Evolutionary conservation across 2,797 vertebrate genomes (phyloP).

Genomic region (Phyllotis vaccarum): DNA sequence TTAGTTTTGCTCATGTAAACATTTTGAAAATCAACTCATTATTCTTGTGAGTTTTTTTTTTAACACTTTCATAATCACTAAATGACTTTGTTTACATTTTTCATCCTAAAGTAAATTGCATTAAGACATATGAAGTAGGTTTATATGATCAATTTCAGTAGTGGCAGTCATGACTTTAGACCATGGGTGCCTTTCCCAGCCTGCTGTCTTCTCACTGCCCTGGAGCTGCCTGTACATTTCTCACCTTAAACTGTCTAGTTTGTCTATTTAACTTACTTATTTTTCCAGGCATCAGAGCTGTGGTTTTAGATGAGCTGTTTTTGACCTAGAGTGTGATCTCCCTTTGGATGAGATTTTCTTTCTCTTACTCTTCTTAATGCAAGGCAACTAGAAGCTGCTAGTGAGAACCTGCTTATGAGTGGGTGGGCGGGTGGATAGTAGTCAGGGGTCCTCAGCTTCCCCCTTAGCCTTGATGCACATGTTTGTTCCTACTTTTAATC

Average conservation of each 20-base stretch:
- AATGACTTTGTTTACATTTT: slow-evolving; percentile 45
- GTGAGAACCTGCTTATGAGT: neutral
- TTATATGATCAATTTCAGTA: slow-evolving; percentile 20
- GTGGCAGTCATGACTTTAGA: neutral
- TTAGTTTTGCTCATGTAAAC: slow-evolving; percentile 73
- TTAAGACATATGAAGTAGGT: neutral
- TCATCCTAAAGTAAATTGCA: slow-evolving; percentile 43
- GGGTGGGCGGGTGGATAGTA: neutral
- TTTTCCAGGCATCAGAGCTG: neutral
- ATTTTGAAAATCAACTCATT: slow-evolving; percentile 73
- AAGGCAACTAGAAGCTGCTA: neutral
- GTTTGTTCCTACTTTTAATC: neutral
- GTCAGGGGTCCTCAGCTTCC: neutral
- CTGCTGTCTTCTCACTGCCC: neutral
- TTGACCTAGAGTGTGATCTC: neutral
- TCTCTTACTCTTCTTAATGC: neutral
- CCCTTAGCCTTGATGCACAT: slow-evolving; percentile 29
- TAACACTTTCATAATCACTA: slow-evolving; percentile 31
- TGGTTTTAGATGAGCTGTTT: neutral
- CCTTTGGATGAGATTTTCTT: neutral
- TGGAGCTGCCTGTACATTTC: neutral
- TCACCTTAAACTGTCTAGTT: neutral
- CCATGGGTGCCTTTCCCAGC: neutral
- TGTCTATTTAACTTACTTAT: neutral
- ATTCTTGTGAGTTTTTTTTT: slow-evolving; percentile 65